Conservation (phyloP, 2,888 invertebrate genomes). For the Erebia epiphron region DNA sequence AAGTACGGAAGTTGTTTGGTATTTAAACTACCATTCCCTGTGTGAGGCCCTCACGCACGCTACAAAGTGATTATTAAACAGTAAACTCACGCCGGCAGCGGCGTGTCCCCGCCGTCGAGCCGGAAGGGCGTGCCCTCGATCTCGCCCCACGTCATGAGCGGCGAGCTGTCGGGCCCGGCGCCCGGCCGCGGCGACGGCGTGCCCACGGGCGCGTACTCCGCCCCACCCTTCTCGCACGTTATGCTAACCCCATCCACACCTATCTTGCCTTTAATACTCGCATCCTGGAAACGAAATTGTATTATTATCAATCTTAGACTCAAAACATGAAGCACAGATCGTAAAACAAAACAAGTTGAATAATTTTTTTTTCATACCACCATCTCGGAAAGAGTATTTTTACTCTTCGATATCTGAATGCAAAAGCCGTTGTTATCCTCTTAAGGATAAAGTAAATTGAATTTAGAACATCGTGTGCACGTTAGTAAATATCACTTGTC, state of each 20-base stretch:
- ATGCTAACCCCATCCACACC: slow-evolving; percentile 95
- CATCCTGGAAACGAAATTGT: slow-evolving; percentile 56
- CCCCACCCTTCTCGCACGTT: slow-evolving; percentile 69
- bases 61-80: slow-evolving; percentile 72
- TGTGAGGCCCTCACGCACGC: slow-evolving; percentile 19
- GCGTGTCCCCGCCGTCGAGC: slow-evolving; percentile 95
- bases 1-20: not conserved
- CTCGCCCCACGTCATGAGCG: slow-evolving; percentile 99
- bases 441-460: too few species aligned
- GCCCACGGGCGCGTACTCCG: slow-evolving; percentile 85
- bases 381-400: too few species aligned
- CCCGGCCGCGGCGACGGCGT: slow-evolving; percentile 96
- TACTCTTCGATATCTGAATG: too few species aligned
- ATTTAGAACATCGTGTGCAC: too few species aligned
- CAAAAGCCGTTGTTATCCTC: too few species aligned
- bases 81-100: slow-evolving; percentile 89
- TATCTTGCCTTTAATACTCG: slow-evolving; percentile 89
- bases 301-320: not conserved
- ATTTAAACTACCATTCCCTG: not conserved
- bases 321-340: too few species aligned
- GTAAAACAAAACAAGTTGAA: too few species aligned
- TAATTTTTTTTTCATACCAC: too few species aligned
- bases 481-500: too few species aligned
- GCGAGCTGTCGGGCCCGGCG: slow-evolving; percentile 89
- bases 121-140: slow-evolving; percentile 99